Conservation (phyloP, 2,113 vertebrate species). For the Solenodon paradoxus region DNA sequence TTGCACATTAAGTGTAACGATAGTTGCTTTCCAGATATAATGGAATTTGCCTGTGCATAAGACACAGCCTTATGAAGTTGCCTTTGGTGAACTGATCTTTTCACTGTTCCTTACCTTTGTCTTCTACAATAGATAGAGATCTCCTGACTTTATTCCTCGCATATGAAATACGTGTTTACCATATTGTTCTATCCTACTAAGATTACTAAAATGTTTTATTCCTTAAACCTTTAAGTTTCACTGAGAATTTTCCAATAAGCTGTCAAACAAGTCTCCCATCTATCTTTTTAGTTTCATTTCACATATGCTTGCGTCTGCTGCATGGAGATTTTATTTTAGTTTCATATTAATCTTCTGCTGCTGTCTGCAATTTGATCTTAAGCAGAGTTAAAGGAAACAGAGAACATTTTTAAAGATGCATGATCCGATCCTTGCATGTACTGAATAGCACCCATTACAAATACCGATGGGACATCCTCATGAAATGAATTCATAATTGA, state of each 20-base stretch:
- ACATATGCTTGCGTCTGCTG: conserved; percentile 42
- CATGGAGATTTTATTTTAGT: conserved; percentile 67
- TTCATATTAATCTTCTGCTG: conserved; percentile 70
- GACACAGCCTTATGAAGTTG: neutral
- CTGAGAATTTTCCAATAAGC: conserved; percentile 52
- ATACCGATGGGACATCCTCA: neutral
- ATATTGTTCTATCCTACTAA: neutral
- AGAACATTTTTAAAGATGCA: conserved; percentile 28
- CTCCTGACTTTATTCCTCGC: neutral
- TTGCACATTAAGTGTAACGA: neutral
- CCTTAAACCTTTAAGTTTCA: conserved; percentile 10
- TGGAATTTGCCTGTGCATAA: neutral
- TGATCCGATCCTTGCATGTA: neutral
- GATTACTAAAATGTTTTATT: neutral
- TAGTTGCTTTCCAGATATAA: neutral
- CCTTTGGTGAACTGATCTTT: neutral
- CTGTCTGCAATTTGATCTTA: conserved; percentile 62
- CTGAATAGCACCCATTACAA: neutral
- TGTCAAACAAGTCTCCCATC: conserved; percentile 45
- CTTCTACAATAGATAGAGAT: neutral
- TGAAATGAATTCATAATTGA: conserved; percentile 22
- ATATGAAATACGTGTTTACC: neutral
- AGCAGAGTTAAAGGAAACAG: conserved; percentile 63
- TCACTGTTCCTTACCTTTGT: neutral
- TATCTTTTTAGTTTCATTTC: conserved; percentile 66